phyloP scores from a whole-genome alignment of 2,888 invertebrate genomes.

The Caenorhabditis sp. region DNA sequence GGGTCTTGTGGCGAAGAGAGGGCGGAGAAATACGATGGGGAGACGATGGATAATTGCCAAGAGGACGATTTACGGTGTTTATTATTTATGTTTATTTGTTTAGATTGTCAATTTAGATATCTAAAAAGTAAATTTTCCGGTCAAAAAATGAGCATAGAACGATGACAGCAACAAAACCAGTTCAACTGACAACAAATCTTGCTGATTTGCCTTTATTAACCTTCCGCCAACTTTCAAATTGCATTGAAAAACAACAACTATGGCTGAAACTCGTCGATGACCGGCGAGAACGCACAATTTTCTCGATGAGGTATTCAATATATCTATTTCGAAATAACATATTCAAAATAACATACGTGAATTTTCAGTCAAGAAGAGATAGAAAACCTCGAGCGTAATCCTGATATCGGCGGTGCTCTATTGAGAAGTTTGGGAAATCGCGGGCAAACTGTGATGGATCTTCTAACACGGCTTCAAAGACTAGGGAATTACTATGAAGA shows the following conservation, averaged over 20 bases:
- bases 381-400: constrained; percentile 34
- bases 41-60: constrained; percentile 3
- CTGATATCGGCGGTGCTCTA: constrained; percentile 67
- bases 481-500: constrained; percentile 56
- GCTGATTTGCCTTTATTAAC: constrained; percentile 57
- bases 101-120: too few relatives aligned
- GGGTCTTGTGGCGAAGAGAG: constrained; percentile 23
- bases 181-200: constrained; percentile 53
- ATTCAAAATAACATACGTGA: neutral
- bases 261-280: constrained; percentile 49
- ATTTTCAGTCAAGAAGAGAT: constrained; percentile 23
- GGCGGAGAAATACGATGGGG: constrained; percentile 14
- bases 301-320: constrained; percentile 50
- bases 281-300: constrained; percentile 38
- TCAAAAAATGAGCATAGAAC: neutral
- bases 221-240: constrained; percentile 45
- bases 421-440: constrained; percentile 70
- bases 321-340: neutral
- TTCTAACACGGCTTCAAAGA: constrained; percentile 44
- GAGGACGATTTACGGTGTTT: constrained; percentile 3
- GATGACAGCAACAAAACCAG: neutral
- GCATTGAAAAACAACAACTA: constrained; percentile 50
- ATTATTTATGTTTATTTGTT: neutral
- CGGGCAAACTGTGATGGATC: constrained; percentile 68
- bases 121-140: neutral